Percentiles rank a stretch among this genome's conserved stretches.
Evolutionary conservation across 2,113 vertebrate species (phyloP).

Genomic region (Halichoeres trimaculatus): DNA sequence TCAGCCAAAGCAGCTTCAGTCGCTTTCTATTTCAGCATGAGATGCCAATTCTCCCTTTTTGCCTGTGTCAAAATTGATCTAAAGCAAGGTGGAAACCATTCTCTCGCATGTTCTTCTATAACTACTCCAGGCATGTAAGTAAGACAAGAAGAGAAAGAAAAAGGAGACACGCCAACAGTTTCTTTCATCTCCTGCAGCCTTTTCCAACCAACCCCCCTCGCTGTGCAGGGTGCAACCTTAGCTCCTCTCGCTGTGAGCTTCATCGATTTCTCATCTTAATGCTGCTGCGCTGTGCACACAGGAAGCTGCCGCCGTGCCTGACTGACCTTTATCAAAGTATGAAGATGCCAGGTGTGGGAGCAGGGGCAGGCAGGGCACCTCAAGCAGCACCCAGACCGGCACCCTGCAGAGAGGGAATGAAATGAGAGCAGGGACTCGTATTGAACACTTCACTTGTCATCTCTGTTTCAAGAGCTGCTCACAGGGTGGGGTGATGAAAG

Average conservation of each 20-base stretch:
- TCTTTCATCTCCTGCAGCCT: constrained; percentile 28
- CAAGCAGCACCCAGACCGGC: not conserved
- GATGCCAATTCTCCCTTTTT: too few species aligned
- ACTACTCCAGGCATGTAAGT: constrained; percentile 34
- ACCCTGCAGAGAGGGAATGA: constrained; percentile 16
- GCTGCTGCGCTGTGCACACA: constrained; percentile 51
- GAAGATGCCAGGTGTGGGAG: constrained; percentile 54
- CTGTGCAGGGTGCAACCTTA: not conserved
- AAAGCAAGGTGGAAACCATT: constrained; percentile 23
- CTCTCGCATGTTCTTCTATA: constrained; percentile 34
- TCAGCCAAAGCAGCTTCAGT: too few species aligned
- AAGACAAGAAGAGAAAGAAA: constrained; percentile 11
- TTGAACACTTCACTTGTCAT: not conserved
- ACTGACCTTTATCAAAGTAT: constrained; percentile 72
- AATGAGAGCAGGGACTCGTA: constrained; percentile 45
- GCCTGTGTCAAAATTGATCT: not conserved
- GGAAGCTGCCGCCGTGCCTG: constrained; percentile 43
- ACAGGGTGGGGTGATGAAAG: too few species aligned
- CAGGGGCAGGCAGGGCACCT: constrained; percentile 41
- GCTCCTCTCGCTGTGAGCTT: constrained; percentile 43
- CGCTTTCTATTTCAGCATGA: too few species aligned
- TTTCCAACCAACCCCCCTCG: not conserved
- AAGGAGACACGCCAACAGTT: not conserved
- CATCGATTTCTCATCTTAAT: constrained; percentile 61
- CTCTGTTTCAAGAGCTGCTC: too few species aligned